These are phyloP conservation scores for Neolamprologus fasciatus DNA, from an alignment of 2,113 vertebrate species.

Conservation along the genomic window DNA sequence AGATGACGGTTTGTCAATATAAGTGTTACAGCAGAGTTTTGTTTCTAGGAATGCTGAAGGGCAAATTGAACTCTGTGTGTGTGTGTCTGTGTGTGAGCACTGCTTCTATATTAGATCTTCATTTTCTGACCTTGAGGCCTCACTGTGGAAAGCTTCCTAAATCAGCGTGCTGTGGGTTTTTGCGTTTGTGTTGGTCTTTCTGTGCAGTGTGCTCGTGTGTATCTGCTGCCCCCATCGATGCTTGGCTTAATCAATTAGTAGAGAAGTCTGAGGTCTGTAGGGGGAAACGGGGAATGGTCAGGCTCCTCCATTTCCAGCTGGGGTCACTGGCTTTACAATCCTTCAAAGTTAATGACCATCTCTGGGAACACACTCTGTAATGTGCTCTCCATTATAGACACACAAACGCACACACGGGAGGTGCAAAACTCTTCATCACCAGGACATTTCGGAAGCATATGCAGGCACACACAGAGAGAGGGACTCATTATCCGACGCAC, in stretches of 20 bases:
- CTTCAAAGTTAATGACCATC: slow-evolving; percentile 56
- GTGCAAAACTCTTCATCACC: slow-evolving; percentile 37
- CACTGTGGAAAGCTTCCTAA: background rate
- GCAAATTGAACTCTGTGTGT: background rate
- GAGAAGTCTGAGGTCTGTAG: slow-evolving; percentile 1
- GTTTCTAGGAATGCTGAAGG: background rate
- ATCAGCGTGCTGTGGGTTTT: background rate
- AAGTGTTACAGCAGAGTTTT: background rate
- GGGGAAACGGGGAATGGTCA: slow-evolving; percentile 10
- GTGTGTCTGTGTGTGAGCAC: background rate
- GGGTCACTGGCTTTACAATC: slow-evolving; percentile 38
- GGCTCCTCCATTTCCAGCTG: slow-evolving; percentile 26
- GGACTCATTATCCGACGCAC: slow-evolving; percentile 36
- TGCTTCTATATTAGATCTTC: background rate
- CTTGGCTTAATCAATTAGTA: slow-evolving; percentile 37
- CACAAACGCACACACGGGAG: background rate
- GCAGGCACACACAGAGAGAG: slow-evolving; percentile 8
- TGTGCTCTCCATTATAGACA: background rate
- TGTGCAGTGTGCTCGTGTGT: background rate
- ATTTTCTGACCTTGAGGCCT: background rate
- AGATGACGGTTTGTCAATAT: background rate
- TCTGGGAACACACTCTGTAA: slow-evolving; percentile 14
- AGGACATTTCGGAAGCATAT: slow-evolving; percentile 35
- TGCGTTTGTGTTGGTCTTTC: background rate
- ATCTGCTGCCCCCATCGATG: slow-evolving; percentile 10